Evolutionary conservation across 2,888 invertebrate species (phyloP), one percentile per base, ranked within the genome.

Genomic region (Micoletzkya japonica): DNA sequence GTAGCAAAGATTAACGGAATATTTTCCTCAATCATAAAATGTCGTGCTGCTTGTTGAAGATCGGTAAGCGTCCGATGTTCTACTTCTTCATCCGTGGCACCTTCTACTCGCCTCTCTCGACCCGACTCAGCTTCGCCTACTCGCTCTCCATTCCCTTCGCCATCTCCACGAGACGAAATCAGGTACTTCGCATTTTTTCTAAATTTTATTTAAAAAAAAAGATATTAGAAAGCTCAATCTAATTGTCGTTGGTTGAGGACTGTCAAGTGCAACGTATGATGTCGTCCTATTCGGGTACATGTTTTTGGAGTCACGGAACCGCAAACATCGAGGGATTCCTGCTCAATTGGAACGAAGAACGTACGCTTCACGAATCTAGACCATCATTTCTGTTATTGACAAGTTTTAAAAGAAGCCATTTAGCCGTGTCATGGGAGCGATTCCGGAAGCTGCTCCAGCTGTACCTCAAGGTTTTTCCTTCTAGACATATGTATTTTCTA

Each of bases 181-280:
- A 82, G 72, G 78, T 74, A n/a, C 20, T 10, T 52, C 10, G 20
- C 32, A 30, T 30, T 30, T 4, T 30, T 7, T 28, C n/a, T 14
- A n/a, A 54, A n/a, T n/a, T n/a, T n/a, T n/a, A 14, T 44, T 20
- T 10, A 44, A 44, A 44, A 14, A 44, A 20, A 20, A 44, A 10
- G 10, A 10, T 44, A 20, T 14, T 14, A 44, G 10, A 44, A 44
- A 82, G 70, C 77, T 73, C 24, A n/a, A 10, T 56, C 17, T 10
- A 7, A 30, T 32, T 32, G 14, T 28, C 36, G 6, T 17, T 34
- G 10, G 58, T 79, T 52, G 34, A 79, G 77, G 82, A 85, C 72
- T 85, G 85, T 69, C 85, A 85, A 75, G 84, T 85, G 50, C 85
- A 85, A 68, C 71, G 85, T 24, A 85, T 85, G 85, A 83, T 84